phyloP scores from a whole-genome alignment of 2,888 invertebrate species.

The Hoplodrina ambigua region DNA sequence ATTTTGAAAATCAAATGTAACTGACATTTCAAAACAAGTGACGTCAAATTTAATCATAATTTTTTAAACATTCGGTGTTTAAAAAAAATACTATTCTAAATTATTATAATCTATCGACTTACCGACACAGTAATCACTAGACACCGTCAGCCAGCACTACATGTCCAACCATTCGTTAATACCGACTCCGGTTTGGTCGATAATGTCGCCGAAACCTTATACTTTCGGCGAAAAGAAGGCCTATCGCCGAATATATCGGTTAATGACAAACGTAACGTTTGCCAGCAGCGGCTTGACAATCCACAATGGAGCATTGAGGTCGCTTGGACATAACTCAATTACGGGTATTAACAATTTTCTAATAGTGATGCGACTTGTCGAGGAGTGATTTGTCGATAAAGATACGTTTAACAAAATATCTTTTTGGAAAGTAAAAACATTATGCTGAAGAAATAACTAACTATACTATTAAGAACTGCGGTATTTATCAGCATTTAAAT shows the following conservation, averaged over 20 bases:
- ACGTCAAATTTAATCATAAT: not conserved
- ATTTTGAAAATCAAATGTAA: not conserved
- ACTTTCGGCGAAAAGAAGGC: conserved; percentile 39
- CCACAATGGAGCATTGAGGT: conserved; percentile 84
- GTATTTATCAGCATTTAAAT: too few relatives aligned
- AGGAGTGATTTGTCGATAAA: conserved; percentile 64
- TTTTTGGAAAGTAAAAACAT: not conserved
- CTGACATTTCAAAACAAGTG: not conserved
- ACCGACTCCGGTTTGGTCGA: conserved; percentile 27
- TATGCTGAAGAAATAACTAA: too few relatives aligned
- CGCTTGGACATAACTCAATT: conserved; percentile 88
- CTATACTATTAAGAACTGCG: too few relatives aligned
- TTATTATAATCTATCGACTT: conserved; percentile 36
- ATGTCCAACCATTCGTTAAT: conserved; percentile 61
- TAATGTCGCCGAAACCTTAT: conserved; percentile 29
- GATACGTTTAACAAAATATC: not conserved
- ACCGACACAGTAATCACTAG: conserved; percentile 53
- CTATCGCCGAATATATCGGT: conserved; percentile 41
- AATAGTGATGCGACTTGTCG: conserved; percentile 72
- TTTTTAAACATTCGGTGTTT: not conserved
- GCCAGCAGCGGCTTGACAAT: conserved; percentile 68
- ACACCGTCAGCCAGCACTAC: conserved; percentile 66
- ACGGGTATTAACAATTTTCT: conserved; percentile 88
- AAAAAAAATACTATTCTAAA: not conserved
- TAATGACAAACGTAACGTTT: conserved; percentile 63